Conservation (phyloP, 2,113 vertebrate species). For the Microcebus tavaratra region DNA sequence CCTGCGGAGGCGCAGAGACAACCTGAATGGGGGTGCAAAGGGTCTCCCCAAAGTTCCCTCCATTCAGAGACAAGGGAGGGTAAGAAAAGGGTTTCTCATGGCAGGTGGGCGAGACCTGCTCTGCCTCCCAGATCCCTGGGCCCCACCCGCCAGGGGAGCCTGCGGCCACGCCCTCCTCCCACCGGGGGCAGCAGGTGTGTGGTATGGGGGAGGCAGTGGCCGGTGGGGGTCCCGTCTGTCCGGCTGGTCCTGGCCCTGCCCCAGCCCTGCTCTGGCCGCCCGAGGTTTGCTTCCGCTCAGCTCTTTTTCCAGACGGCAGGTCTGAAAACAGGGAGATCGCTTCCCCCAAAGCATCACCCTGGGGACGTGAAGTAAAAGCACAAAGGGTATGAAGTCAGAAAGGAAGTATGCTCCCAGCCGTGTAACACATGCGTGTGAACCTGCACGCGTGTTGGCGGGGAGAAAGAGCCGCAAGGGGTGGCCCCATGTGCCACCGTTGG, state of each 20-base stretch:
- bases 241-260: too few relatives aligned
- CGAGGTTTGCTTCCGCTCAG: not conserved
- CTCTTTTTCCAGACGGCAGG: not conserved
- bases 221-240: not conserved
- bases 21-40: not conserved
- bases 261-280: not conserved
- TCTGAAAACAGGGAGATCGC: not conserved
- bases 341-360: too few relatives aligned
- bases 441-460: accelerated
- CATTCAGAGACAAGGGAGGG: accelerated
- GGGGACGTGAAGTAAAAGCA: accelerated
- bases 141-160: accelerated
- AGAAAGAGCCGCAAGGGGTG: not conserved
- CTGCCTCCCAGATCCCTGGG: accelerated
- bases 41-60: too few relatives aligned
- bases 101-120: accelerated
- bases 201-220: too few relatives aligned
- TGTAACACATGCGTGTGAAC: accelerated
- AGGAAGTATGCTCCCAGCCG: accelerated
- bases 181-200: not conserved
- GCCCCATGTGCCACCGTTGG: accelerated
- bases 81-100: not conserved
- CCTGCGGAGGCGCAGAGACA: constrained; percentile 79
- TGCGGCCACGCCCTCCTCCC: too few relatives aligned
- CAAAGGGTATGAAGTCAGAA: accelerated